Evolutionary conservation across 2,113 vertebrate species (phyloP).

Genomic region (Petroica traversi): DNA sequence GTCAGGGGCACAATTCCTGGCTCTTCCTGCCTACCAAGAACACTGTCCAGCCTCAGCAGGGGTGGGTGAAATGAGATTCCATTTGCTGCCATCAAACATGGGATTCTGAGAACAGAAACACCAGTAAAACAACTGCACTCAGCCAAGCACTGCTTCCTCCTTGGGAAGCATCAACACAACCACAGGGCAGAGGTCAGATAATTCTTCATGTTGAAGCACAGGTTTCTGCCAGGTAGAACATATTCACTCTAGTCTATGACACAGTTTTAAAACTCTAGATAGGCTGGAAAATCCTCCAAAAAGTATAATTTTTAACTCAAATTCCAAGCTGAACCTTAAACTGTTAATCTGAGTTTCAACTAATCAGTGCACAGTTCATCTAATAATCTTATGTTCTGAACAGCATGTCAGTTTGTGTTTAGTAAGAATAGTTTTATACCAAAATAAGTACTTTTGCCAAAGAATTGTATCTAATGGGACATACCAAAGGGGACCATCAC

Average conservation of each 20-base stretch:
- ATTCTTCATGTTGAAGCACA: neutral
- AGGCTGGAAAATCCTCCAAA: neutral
- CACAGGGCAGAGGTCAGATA: neutral
- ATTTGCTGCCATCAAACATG: neutral
- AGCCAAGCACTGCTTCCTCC: neutral
- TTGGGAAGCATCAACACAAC: neutral
- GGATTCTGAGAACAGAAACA: neutral
- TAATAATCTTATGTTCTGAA: neutral
- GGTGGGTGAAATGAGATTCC: neutral
- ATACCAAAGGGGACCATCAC: constrained; percentile 51
- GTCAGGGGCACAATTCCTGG: neutral
- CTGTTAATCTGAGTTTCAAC: neutral
- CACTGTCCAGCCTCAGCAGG: neutral
- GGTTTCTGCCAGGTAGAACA: neutral
- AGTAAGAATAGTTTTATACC: constrained; percentile 50
- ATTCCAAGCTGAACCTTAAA: neutral
- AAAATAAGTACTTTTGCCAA: constrained; percentile 47
- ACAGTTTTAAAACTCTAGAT: neutral
- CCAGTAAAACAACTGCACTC: neutral
- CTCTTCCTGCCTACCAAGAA: neutral
- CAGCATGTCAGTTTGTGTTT: constrained; percentile 38
- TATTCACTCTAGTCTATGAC: neutral
- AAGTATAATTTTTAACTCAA: neutral
- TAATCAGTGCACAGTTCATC: neutral
- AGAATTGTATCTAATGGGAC: constrained; percentile 64